These are phyloP conservation scores for Periophthalmus magnuspinnatus DNA, from an alignment of 2,797 vertebrate genomes.

Conservation along the genomic window DNA sequence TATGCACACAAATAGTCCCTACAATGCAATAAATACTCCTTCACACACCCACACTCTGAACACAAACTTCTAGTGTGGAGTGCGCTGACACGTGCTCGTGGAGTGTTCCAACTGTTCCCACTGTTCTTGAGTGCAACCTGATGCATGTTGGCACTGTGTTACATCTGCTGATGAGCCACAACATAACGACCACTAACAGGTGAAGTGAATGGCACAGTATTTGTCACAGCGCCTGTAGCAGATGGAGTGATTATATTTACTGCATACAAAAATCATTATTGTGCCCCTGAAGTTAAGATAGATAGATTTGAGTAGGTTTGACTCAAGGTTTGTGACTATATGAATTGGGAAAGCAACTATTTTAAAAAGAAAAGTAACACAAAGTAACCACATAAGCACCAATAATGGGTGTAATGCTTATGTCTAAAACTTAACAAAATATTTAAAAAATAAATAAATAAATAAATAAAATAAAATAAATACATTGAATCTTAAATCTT, in stretches of 20 bases:
- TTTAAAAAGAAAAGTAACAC: no score
- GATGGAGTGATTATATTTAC: background rate
- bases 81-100: slow-evolving; percentile 49
- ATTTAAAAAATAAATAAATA: no score
- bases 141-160: background rate
- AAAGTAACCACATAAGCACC: no score
- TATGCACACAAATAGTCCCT: no score
- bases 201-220: background rate
- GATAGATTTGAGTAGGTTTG: no score
- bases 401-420: no score
- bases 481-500: no score
- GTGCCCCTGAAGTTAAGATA: background rate
- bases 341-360: no score
- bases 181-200: background rate
- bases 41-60: slow-evolving; percentile 19
- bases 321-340: no score
- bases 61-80: slow-evolving; percentile 45
- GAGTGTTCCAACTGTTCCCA: slow-evolving; percentile 12
- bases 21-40: no score
- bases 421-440: no score
- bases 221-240: background rate
- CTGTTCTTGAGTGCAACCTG: background rate
- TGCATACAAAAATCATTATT: background rate
- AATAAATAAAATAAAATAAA: no score
- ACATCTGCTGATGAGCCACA: background rate